Evolutionary conservation across 2,113 vertebrate species (phyloP).

Genomic region (Echinops telfairi): DNA sequence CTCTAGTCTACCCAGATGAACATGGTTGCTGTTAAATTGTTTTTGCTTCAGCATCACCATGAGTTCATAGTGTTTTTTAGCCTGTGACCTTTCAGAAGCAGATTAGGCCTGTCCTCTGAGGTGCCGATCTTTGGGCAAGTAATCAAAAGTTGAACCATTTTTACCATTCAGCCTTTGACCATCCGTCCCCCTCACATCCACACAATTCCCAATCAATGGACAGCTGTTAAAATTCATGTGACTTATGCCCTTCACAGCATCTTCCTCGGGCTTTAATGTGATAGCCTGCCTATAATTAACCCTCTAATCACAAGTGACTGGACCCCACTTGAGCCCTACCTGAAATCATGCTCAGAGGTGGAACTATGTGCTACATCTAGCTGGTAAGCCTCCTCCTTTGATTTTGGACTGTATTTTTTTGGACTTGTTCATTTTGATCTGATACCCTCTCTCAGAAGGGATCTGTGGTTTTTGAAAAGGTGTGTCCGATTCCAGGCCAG

Average conservation of each 20-base stretch:
- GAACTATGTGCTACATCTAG: rapidly evolving
- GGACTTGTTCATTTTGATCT: background rate
- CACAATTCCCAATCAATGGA: background rate
- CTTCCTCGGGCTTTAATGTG: background rate
- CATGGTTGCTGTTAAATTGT: no score
- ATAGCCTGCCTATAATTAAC: no score
- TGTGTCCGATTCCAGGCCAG: conserved; percentile 32
- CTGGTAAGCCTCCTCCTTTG: no score
- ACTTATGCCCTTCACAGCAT: background rate
- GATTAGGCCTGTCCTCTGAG: background rate
- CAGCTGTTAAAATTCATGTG: conserved; percentile 2
- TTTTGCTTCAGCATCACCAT: background rate
- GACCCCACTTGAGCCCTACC: background rate
- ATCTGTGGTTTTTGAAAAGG: conserved; percentile 34
- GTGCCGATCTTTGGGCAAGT: background rate
- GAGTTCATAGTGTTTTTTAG: background rate
- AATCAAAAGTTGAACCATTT: background rate
- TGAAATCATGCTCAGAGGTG: background rate
- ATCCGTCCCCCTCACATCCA: background rate
- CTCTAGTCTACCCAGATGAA: no score
- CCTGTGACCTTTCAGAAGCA: background rate
- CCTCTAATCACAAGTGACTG: background rate
- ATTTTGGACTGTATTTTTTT: background rate
- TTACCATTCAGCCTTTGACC: background rate
- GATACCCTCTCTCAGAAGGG: background rate